Conservation (phyloP, 2,888 invertebrate genomes). For the Diogma glabrata region DNA sequence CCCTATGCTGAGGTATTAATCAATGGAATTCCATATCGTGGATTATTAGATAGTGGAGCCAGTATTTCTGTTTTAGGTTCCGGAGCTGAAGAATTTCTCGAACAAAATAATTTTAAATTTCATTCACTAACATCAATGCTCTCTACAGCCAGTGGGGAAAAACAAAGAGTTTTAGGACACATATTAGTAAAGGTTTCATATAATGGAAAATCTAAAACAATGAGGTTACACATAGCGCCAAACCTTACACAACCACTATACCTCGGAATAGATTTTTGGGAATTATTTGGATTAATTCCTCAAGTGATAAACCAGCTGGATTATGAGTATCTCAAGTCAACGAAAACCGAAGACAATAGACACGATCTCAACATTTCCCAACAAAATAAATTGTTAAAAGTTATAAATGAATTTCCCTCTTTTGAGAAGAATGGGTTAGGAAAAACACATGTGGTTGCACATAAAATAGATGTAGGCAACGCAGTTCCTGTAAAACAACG, state of each 20-base stretch:
- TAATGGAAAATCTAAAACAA: neutral
- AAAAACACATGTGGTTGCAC: too few relatives aligned
- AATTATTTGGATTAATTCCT: neutral
- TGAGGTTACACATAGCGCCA: neutral
- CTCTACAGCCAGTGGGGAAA: too few relatives aligned
- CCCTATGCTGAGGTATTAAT: neutral
- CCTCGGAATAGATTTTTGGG: constrained; percentile 1
- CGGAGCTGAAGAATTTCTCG: neutral
- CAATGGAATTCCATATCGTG: neutral
- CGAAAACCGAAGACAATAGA: too few relatives aligned
- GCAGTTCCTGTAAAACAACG: too few relatives aligned
- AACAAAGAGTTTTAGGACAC: too few relatives aligned
- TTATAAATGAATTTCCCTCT: too few relatives aligned
- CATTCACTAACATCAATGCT: neutral
- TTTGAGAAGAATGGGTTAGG: too few relatives aligned
- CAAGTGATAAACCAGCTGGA: neutral
- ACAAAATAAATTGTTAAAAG: too few relatives aligned
- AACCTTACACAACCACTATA: neutral
- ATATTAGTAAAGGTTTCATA: neutral
- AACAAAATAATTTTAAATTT: neutral
- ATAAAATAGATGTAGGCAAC: too few relatives aligned
- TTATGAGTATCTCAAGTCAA: neutral
- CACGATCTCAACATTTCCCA: too few relatives aligned
- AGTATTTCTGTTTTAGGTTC: neutral
- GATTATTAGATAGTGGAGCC: neutral